Evolutionary conservation across 2,113 vertebrate genomes (phyloP).

Genomic region (Arothron firmamentum): DNA sequence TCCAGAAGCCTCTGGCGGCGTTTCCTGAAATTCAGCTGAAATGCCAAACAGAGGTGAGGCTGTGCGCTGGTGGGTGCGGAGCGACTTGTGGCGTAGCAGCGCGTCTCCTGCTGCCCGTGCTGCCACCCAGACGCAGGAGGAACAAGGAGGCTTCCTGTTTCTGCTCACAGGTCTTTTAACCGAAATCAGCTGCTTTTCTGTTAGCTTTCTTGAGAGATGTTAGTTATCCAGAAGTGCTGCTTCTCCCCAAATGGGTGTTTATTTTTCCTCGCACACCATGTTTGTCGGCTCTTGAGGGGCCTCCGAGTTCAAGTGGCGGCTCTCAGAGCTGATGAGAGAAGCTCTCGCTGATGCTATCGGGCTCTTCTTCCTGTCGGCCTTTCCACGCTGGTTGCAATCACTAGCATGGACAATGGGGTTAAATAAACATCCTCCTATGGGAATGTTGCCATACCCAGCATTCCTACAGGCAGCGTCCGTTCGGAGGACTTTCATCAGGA

Average conservation of each 20-base stretch:
- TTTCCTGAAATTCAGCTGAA: too few species aligned
- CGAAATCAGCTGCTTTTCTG: background rate
- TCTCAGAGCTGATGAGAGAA: slow-evolving; percentile 46
- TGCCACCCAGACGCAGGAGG: slow-evolving; percentile 4
- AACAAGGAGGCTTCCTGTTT: slow-evolving; percentile 5
- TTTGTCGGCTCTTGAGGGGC: background rate
- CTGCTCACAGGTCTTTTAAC: background rate
- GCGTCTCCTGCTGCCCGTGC: background rate
- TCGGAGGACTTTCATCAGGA: slow-evolving; percentile 2
- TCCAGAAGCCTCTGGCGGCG: too few species aligned
- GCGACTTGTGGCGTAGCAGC: slow-evolving; percentile 19
- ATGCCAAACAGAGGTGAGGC: too few species aligned
- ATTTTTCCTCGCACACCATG: slow-evolving; percentile 13
- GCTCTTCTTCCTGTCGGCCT: slow-evolving; percentile 48
- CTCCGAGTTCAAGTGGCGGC: slow-evolving; percentile 14
- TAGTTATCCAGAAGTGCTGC: background rate
- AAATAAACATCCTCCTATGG: slow-evolving; percentile 58
- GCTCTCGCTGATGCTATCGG: slow-evolving; percentile 45
- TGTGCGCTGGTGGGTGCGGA: background rate
- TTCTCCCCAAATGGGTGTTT: background rate
- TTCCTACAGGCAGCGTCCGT: slow-evolving; percentile 9
- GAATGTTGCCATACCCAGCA: slow-evolving; percentile 32
- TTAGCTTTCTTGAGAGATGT: background rate
- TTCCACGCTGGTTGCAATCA: slow-evolving; percentile 48
- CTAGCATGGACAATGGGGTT: slow-evolving; percentile 46